These are phyloP conservation scores for Trachymyrmex cornetzi DNA, from an alignment of 1,140 invertebrate species.

Conservation along the genomic window DNA sequence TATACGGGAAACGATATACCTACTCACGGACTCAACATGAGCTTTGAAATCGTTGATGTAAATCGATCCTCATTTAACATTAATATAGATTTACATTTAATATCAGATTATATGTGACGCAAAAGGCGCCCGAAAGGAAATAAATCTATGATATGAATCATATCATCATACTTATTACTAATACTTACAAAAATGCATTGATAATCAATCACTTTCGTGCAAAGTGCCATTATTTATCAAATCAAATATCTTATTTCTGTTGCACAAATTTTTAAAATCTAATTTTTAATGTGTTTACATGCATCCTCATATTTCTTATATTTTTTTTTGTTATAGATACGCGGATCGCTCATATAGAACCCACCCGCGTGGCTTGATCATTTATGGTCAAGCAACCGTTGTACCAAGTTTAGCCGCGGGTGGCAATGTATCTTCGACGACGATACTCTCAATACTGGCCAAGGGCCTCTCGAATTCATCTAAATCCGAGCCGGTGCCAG, in stretches of 20 bases:
- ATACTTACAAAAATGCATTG: not conserved
- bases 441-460: conserved; percentile 69
- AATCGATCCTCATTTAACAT: conserved; percentile 2
- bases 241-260: not conserved
- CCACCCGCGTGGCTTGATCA: conserved; percentile 83
- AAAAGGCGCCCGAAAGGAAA: not conserved
- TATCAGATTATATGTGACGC: not conserved
- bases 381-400: conserved; percentile 80
- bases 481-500: conserved; percentile 47
- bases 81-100: conserved; percentile 1
- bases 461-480: conserved; percentile 54
- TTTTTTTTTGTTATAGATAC: conserved; percentile 77
- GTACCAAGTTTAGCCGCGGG: conserved; percentile 69
- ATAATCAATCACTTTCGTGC: not conserved
- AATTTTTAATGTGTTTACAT: not conserved
- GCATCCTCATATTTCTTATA: not conserved
- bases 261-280: not conserved
- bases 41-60: not conserved
- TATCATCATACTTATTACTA: not conserved
- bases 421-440: conserved; percentile 77
- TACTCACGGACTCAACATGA: conserved; percentile 27
- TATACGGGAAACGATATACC: conserved; percentile 11
- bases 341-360: conserved; percentile 78
- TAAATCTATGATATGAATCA: not conserved
- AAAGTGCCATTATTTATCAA: not conserved